Base-by-base conservation (phyloP, 2,888 invertebrate species). In the Napeogenes sylphis region DNA sequence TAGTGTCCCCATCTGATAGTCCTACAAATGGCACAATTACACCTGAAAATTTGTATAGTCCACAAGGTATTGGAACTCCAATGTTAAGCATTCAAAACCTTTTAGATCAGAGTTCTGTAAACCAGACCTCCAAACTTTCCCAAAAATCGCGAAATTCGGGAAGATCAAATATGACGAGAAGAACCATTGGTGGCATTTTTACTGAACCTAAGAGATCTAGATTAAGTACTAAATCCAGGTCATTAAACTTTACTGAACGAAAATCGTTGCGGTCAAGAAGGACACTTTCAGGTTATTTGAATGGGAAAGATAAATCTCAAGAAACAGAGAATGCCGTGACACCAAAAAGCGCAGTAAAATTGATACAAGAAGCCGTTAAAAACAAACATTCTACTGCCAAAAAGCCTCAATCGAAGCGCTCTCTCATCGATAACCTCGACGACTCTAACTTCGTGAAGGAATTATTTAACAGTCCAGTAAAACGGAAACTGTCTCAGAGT, bases 311-410 rank as follows among this genome's bases (percentile, higher is more conserved):
- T 75, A 73, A 0, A 1, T 73, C 73, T 55, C 21, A 14, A 73
- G 69, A 75, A 3, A 68, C 77, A 32, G 77, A 79, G 2, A 80
- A 81, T 56, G 75, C 75, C 6, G 77, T 84, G 0, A 91, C 91
- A 2, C 91, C 91, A 0, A 85, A 77, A 33, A 87, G 86, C 58
- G 81, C 78, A 0, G 79, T 85, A 0, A 80, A 82, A 60, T 67
- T 81, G 4, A 73, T 82, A 0, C 88, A 76, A 2, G 90, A 89
- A 60, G 79, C 78, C 0, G 87, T 91, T 0, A 91, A 90, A 68
- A 85, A 87, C 65, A 87, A 87, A 61, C 89, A 90, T 63, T 82
- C 91, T 0, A 87, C 91, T 0, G 90, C 91, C 0, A 91, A 90
- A 70, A 90, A 90, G 62, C 84, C 90, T n/a, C 80, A 75, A 65